Evolutionary conservation across 53 echinoderm and acorn worm species (phyloP).

Genomic region (Holothuria leucospilota): DNA sequence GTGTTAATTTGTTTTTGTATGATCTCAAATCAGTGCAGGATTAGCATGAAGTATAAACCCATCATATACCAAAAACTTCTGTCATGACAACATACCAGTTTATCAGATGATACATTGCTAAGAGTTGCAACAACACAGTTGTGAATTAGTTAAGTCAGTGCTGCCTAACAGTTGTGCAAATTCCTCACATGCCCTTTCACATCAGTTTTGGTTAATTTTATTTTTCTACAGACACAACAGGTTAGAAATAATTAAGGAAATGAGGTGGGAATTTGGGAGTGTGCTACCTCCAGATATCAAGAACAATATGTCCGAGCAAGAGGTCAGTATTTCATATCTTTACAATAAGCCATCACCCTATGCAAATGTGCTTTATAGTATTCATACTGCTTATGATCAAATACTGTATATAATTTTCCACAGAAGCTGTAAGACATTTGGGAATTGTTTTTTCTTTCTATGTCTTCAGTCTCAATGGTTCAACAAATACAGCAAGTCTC

Average conservation of each 20-base stretch:
- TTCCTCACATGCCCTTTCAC: too few species aligned
- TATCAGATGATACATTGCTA: too few species aligned
- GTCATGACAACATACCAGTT: too few species aligned
- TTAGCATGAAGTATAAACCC: too few species aligned
- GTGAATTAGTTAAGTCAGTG: too few species aligned
- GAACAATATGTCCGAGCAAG: constrained; percentile 92
- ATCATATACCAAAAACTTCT: too few species aligned
- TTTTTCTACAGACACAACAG: constrained; percentile 74
- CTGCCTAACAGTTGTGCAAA: too few species aligned
- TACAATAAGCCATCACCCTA: not conserved
- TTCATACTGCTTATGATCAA: not conserved
- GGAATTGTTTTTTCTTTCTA: not conserved
- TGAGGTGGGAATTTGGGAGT: constrained; percentile 99
- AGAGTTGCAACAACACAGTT: too few species aligned
- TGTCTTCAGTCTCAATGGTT: constrained; percentile 84
- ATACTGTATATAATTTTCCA: not conserved
- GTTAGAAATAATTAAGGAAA: constrained; percentile 78
- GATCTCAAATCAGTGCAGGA: too few species aligned
- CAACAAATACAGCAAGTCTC: constrained; percentile 83
- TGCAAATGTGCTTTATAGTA: not conserved
- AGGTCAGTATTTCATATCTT: constrained; percentile 56
- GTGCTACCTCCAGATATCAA: constrained; percentile 94
- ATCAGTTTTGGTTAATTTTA: not conserved
- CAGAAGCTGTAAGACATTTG: not conserved
- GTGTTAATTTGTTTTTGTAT: too few species aligned